Percentiles rank a stretch among this genome's conserved stretches.
phyloP scores from a whole-genome alignment of 2,113 vertebrate species.

The Perca fluviatilis region DNA sequence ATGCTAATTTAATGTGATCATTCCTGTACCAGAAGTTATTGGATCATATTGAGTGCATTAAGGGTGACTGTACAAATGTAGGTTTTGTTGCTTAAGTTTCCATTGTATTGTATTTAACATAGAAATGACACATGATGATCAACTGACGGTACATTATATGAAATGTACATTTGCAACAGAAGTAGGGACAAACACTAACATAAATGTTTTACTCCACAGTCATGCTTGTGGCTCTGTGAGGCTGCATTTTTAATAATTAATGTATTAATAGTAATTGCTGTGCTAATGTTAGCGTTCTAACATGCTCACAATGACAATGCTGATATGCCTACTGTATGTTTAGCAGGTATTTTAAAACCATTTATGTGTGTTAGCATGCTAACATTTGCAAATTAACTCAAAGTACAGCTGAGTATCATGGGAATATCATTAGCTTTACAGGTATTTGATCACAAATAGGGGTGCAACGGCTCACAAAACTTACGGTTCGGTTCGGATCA shows the following conservation, averaged over 20 bases:
- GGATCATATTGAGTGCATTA: conserved; percentile 25
- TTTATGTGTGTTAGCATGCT: not conserved
- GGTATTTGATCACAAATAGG: not conserved
- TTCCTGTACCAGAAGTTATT: conserved; percentile 39
- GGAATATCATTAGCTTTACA: not conserved
- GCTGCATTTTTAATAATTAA: too few species aligned
- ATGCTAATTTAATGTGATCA: conserved; percentile 66
- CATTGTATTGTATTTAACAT: conserved; percentile 9
- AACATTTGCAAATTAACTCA: not conserved
- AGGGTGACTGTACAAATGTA: conserved; percentile 20
- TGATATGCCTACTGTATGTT: not conserved
- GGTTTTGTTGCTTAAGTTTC: conserved; percentile 33
- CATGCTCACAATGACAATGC: too few species aligned
- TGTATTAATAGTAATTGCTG: not conserved
- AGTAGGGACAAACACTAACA: not conserved
- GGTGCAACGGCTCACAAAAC: too few species aligned
- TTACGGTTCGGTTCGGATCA: too few species aligned
- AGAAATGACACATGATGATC: conserved; percentile 4
- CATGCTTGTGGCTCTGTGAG: not conserved
- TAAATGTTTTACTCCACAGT: not conserved
- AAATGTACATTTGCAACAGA: not conserved
- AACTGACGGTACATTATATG: not conserved
- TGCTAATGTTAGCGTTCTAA: not conserved
- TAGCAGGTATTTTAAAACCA: not conserved
- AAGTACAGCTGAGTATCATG: not conserved